Evolutionary conservation across 2,113 vertebrate genomes (phyloP).

Genomic region (Cryptoleucopteryx plumbea): DNA sequence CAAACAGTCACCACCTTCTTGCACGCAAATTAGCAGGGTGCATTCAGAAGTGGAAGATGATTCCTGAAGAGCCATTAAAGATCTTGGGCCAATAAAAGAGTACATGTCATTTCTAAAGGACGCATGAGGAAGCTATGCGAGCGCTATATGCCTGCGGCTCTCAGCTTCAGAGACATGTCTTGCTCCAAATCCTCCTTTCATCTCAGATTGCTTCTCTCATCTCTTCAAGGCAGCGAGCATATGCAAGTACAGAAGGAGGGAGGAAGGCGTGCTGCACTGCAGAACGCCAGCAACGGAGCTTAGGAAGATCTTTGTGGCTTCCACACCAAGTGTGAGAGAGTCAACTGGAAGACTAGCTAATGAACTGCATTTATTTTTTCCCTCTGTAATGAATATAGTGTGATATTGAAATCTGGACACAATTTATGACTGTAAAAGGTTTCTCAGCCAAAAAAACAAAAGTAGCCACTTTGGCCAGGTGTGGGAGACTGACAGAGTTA

Average conservation of each 20-base stretch:
- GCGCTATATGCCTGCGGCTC: background rate
- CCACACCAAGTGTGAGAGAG: background rate
- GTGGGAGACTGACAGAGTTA: no score
- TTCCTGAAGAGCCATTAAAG: background rate
- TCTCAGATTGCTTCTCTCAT: background rate
- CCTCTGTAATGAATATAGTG: background rate
- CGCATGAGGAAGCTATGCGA: fast-evolving
- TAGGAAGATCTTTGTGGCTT: background rate
- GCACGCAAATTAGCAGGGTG: background rate
- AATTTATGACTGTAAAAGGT: background rate
- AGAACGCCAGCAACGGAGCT: background rate
- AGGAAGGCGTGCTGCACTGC: background rate
- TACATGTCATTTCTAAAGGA: background rate
- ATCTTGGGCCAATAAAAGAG: background rate
- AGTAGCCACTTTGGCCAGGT: background rate
- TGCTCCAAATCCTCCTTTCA: background rate
- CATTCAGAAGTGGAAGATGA: background rate
- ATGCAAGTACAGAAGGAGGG: background rate
- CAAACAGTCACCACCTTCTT: background rate
- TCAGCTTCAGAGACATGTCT: background rate
- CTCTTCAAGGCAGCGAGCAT: fast-evolving
- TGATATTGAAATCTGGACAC: background rate
- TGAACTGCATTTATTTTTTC: background rate
- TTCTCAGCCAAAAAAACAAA: background rate
- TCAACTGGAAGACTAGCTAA: background rate